Evolutionary conservation across 2,113 vertebrate species (phyloP), one percentile per base, ranked within the genome.

Genomic region (Atlantisia rogersi): DNA sequence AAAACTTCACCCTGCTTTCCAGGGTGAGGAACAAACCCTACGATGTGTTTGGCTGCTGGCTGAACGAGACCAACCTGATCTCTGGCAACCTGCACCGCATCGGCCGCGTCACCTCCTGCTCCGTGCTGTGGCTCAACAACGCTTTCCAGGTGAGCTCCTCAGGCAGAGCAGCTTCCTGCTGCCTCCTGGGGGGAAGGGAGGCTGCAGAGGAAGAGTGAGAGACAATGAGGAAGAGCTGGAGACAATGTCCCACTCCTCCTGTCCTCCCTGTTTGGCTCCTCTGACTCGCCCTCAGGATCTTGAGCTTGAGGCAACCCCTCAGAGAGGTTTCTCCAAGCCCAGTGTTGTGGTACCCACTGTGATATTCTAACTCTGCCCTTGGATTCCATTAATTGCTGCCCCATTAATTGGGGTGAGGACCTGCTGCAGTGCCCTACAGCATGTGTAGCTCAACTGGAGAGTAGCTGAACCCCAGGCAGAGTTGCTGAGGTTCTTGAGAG

Each of bases 21-120:
- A 98, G 99, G 1, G 99, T 99, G n/a, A 98, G 99, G 91, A 99
- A 99, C 95, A 99, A 99, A 88, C 99, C 99, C 10, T 99, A 99
- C 2, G 99, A 99, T 10, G 99, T 99, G 81, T 99, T 99, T 35
- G 99, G 99, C 94, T 99, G 99, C 97, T 99, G 99, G 99, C 97
- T 99, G 82, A 99, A 99, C 2, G 99, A 99, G 96, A 99, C 98
- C 50, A 99, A 99, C 97, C 89, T 99, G 84, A 99, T 99, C 92
- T 99, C 99, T 2, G 99, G 99, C 65, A 99, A 99, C 95, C 97
- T 99, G 95, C 99, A 99, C 92, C 99, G 99, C 92, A 99, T 99
- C 1, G 99, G 99, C 3, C 98, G 99, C 81, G 98, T 99, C 96
- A 99, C 99, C 19, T 99, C 99, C 65, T 99, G 99, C 94, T 99